Evolutionary conservation across 2,113 vertebrate species (phyloP), one percentile per base, ranked within the genome.

Genomic region (Cercocebus atys): DNA sequence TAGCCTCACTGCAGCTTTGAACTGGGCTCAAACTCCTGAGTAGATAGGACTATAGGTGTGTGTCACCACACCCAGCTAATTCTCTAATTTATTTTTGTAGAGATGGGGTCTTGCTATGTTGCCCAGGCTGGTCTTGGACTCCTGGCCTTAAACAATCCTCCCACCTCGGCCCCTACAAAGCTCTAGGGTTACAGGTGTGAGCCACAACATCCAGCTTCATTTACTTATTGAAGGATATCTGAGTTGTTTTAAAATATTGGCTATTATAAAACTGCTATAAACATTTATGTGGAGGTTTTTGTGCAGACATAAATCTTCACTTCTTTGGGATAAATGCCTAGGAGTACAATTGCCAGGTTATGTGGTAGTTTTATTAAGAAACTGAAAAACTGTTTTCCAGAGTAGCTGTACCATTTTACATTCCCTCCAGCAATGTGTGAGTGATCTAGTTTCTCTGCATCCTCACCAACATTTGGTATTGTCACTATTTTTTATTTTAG

Each of bases 141-240:
- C 66, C 16, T 68, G 32, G 66, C 66, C 66, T 68, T 35, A 68
- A 35, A 32, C 32, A 32, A 14, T 64, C 5, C 61, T 32, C 27
- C 61, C 10, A 64, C 27, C 59, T 64, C 5, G 2, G 30, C 64
- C 13, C 32, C 32, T 32, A 30, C 66, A 68, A n/a, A 68, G 66
- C 66, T 68, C 66, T 68, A 35, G 66, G 32, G 32, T n/a, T n/a
- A 18, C 7, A 68, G 66, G 16, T 35, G 30, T 68, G 66, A 68
- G 66, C 66, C 32, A 68, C 61, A 30, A 64, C 61, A 14, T 64
- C 61, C 61, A 64, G 61, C 61, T 32, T 88, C 16, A 85, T 80
- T 96, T 38, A 86, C 11, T 50, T 20, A 40, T 76, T 82, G 57
- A 94, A 97, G 66, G 30, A 50, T 52, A 86, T 94, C 18, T 86